Evolutionary conservation across 2,113 vertebrate species (phyloP).

Genomic region (Mus pahari): DNA sequence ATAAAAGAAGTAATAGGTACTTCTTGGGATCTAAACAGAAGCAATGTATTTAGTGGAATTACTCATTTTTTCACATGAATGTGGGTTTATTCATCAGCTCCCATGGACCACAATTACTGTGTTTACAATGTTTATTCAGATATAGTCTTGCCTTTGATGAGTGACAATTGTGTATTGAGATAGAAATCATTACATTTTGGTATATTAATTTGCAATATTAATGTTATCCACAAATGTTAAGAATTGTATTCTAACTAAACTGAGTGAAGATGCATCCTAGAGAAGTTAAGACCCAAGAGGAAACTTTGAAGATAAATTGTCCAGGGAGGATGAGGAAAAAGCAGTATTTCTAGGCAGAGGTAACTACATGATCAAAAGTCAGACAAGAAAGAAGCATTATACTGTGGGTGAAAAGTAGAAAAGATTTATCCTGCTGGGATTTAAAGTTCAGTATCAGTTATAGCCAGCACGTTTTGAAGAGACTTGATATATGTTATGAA

Average conservation of each 20-base stretch:
- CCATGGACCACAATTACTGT: not conserved
- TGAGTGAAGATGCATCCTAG: not conserved
- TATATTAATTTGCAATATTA: not conserved
- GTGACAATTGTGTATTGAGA: not conserved
- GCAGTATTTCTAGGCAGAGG: not conserved
- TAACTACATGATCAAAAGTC: conserved; percentile 46
- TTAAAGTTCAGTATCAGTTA: conserved; percentile 3
- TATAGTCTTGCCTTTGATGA: conserved; percentile 53
- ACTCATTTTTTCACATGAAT: conserved; percentile 31
- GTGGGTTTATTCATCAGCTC: conserved; percentile 48
- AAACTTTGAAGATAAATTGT: conserved; percentile 50
- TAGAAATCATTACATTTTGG: not conserved
- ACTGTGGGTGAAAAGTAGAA: not conserved
- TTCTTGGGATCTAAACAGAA: conserved; percentile 51
- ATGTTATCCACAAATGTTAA: conserved; percentile 19
- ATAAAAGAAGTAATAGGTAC: conserved; percentile 47
- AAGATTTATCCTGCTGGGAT: not conserved
- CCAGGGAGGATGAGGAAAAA: conserved; percentile 1
- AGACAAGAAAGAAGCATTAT: conserved; percentile 31
- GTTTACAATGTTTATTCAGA: conserved; percentile 39
- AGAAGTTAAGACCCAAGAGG: conserved; percentile 27
- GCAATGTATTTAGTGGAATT: conserved; percentile 24
- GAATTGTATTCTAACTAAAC: conserved; percentile 11
- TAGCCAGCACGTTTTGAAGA: not conserved
- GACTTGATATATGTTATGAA: conserved; percentile 28